These are phyloP conservation scores for Colletes gigas DNA, from an alignment of 1,140 invertebrate species.

Conservation along the genomic window DNA sequence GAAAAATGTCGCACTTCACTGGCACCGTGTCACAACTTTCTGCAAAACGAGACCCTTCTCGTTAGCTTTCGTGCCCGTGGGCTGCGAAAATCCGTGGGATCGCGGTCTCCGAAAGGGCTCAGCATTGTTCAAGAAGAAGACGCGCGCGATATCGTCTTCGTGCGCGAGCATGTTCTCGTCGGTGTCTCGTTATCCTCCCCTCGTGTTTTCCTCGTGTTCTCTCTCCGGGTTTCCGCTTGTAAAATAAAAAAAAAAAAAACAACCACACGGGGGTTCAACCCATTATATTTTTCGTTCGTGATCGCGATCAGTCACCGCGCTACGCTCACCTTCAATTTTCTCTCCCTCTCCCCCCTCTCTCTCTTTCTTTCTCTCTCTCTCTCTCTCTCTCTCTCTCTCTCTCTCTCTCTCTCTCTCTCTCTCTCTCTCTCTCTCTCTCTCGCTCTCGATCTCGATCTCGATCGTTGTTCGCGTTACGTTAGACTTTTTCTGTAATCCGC, in stretches of 20 bases:
- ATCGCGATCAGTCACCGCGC: conserved; percentile 1
- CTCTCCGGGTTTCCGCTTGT: conserved; percentile 6
- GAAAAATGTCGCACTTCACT: conserved; percentile 40
- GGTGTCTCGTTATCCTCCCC: conserved; percentile 26
- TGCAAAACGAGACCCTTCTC: conserved; percentile 3
- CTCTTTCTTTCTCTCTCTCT: neutral
- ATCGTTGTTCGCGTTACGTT: conserved; percentile 7
- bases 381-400: conserved; percentile 1
- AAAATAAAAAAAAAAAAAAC: neutral
- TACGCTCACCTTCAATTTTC: too few species aligned
- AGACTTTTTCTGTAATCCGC: neutral
- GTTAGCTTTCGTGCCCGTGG: conserved; percentile 18
- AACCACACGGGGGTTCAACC: conserved; percentile 67
- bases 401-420: conserved; percentile 58
- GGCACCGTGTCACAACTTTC: conserved; percentile 40
- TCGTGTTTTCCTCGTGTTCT: neutral
- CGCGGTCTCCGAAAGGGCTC: conserved; percentile 22
- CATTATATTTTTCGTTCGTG: conserved; percentile 57
- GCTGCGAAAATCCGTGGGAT: conserved; percentile 40
- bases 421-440: conserved; percentile 43
- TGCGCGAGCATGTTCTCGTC: conserved; percentile 34
- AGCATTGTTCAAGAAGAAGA: conserved; percentile 28
- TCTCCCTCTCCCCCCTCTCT: conserved; percentile 33
- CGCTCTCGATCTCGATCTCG: neutral
- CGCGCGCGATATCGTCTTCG: conserved; percentile 32